These are phyloP conservation scores for Beris morrisii DNA, from an alignment of 2,888 invertebrate genomes.

Conservation along the genomic window DNA sequence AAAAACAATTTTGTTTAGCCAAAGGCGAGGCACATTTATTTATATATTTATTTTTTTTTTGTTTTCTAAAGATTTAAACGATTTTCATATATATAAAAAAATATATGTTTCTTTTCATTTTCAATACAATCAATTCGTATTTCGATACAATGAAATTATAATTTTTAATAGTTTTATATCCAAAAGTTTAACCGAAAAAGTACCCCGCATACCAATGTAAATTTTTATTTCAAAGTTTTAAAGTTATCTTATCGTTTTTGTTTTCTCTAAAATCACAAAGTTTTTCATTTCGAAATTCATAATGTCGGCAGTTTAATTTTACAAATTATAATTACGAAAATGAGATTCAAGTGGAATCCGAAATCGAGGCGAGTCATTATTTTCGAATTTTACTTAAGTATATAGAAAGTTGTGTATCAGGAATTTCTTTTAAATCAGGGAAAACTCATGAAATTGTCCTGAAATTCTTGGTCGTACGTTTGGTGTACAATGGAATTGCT, in stretches of 20 bases:
- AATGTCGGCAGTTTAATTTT: no score
- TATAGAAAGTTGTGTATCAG: no score
- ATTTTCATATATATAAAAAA: constrained; percentile 38
- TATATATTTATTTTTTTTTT: constrained; percentile 33
- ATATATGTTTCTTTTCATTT: constrained; percentile 29
- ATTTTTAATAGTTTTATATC: constrained; percentile 20
- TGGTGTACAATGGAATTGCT: no score
- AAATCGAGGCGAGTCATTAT: no score
- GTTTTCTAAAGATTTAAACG: constrained; percentile 39
- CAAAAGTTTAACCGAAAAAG: constrained; percentile 34
- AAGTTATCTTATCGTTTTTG: constrained; percentile 25
- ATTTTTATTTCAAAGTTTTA: constrained; percentile 30
- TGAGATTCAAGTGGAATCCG: no score
- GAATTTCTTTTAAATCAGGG: no score
- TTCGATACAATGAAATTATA: constrained; percentile 34
- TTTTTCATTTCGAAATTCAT: neutral
- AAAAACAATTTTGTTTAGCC: constrained; percentile 38
- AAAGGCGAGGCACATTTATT: constrained; percentile 41
- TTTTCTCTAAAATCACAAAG: constrained; percentile 34
- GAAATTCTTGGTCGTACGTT: no score
- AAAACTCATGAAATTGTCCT: no score
- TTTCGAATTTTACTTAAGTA: no score
- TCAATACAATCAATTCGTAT: constrained; percentile 38
- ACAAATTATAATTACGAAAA: neutral
- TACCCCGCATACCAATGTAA: constrained; percentile 34